Base-by-base conservation (phyloP, 1,140 invertebrate species). In the Cotesia typhae region DNA sequence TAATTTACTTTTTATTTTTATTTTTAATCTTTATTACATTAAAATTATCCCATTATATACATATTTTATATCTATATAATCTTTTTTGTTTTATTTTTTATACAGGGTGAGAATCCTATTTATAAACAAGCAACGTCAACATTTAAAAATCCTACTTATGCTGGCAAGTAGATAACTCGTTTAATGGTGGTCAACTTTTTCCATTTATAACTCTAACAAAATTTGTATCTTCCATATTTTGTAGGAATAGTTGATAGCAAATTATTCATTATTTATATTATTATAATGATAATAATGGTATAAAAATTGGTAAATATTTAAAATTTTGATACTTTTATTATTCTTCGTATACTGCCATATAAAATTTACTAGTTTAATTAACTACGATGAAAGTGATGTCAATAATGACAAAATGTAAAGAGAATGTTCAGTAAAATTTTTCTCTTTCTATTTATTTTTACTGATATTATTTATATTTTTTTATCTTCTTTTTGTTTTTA, bases 51-150 rank as follows among this genome's bases (percentile, higher is more conserved):
- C 36, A 20, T 20, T 73, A 51, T 64, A 74, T 64, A 59, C 35
- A 76, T 75, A 60, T 17, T 17, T 17, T 17, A 17, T 17, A 17
- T 17, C 1, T 17, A 17, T 1, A 79, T 67, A 76, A 63, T n/a
- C n/a, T 73, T 28, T 28, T 28, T 3, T 28, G 28, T 28, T 28
- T 28, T 3, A 61, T 77, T 80, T 80, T 76, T 84, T 72, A 88
- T 88, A 72, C 87, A 97, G 94, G 95, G 95, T 73, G 96, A 99
- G 85, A 99, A 99, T 92, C 98, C 98, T 66, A 96, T 99, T 79
- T 99, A 98, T 89, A 97, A 96, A 85, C 96, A 97, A 90, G 97
- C 97, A 10, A 99, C 97, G n/a, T 97, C 97, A 28, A 99, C 97
- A 20, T 99, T 98, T 88, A 98, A 98, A 85, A 99, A 99, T 89